These are phyloP conservation scores for Neoniphon sammara DNA, from an alignment of 2,797 vertebrate genomes.

Conservation along the genomic window DNA sequence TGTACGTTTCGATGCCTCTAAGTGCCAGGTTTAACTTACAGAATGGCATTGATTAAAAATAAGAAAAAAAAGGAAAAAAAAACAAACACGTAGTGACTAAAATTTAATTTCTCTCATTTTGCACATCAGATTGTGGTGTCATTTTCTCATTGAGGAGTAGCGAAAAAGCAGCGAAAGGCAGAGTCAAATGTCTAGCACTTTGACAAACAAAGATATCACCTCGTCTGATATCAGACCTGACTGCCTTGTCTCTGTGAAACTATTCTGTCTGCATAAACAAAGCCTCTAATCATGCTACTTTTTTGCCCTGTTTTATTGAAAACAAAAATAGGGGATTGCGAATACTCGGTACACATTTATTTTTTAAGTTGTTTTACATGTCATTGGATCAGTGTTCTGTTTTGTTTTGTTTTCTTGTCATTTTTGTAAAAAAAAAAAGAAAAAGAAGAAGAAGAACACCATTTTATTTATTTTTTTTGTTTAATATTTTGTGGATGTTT, in stretches of 20 bases:
- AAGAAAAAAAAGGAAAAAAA: constrained; percentile 36
- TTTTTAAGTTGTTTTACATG: constrained; percentile 82
- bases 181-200: constrained; percentile 57
- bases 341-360: constrained; percentile 85
- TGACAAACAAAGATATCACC: constrained; percentile 44
- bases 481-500: constrained; percentile 91
- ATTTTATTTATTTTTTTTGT: constrained; percentile 86
- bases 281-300: constrained; percentile 45
- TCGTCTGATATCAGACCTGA: constrained; percentile 61
- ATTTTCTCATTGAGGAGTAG: constrained; percentile 51
- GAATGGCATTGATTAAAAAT: constrained; percentile 67
- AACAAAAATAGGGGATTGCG: constrained; percentile 63
- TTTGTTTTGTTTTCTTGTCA: constrained; percentile 73
- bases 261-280: constrained; percentile 60
- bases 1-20: constrained; percentile 77
- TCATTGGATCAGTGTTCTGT: constrained; percentile 89
- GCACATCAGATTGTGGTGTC: constrained; percentile 72
- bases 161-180: constrained; percentile 44
- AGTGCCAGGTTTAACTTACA: constrained; percentile 77
- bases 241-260: constrained; percentile 60
- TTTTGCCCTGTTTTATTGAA: constrained; percentile 45
- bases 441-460: constrained; percentile 86
- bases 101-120: constrained; percentile 74
- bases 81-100: constrained; percentile 56
- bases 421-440: constrained; percentile 89